Conservation (phyloP, 2,797 vertebrate genomes). For the Sebastes dallii region DNA sequence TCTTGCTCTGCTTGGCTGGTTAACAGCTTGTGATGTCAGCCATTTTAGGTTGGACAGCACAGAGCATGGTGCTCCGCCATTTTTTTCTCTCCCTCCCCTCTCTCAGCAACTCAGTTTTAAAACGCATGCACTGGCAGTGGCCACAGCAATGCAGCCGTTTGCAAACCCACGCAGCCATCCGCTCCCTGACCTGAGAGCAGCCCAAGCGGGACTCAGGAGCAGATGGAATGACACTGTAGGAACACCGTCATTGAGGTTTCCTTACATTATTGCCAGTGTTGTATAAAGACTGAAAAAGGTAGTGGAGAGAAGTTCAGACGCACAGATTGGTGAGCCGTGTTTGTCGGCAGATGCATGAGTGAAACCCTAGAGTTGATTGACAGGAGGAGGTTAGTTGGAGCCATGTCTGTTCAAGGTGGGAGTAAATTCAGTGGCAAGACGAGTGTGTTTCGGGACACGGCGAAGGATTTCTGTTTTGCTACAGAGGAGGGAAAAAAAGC, state of each 20-base stretch:
- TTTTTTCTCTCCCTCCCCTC: conserved; percentile 73
- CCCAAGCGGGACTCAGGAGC: conserved; percentile 39
- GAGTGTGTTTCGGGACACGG: background rate
- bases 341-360: conserved; percentile 1
- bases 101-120: conserved; percentile 75
- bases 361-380: conserved; percentile 30
- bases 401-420: conserved; percentile 1
- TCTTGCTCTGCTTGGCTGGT: conserved; percentile 77
- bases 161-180: conserved; percentile 61
- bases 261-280: conserved; percentile 22
- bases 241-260: conserved; percentile 47
- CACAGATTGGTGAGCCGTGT: background rate
- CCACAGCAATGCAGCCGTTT: conserved; percentile 65
- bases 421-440: background rate
- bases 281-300: background rate
- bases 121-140: conserved; percentile 73
- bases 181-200: conserved; percentile 67
- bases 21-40: conserved; percentile 85
- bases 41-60: conserved; percentile 87
- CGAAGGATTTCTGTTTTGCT: background rate
- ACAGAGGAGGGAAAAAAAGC: background rate
- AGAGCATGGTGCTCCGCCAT: conserved; percentile 83
- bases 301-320: conserved; percentile 18
- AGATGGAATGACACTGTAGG: conserved; percentile 36
- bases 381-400: conserved; percentile 9